These are phyloP conservation scores for Scolanthus callimorphus DNA, from an alignment of 92 coral and sea anemone genomes.

Conservation along the genomic window DNA sequence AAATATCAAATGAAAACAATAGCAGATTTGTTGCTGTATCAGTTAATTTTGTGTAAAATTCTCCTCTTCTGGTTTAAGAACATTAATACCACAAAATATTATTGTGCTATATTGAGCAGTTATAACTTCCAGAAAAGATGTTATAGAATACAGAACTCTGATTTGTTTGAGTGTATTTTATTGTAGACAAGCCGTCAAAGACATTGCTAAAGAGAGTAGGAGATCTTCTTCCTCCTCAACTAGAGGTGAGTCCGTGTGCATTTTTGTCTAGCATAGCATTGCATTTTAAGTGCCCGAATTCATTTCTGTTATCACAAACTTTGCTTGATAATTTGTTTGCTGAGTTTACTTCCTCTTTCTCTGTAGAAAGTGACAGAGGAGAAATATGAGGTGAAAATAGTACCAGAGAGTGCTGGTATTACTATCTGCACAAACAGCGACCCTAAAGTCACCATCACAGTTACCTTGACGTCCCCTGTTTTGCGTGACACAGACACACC, in stretches of 20 bases:
- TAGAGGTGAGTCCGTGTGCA: slow-evolving; percentile 87
- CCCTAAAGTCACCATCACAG: slow-evolving; percentile 78
- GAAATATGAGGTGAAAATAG: slow-evolving; percentile 79
- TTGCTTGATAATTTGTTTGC: no score
- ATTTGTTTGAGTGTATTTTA: background rate
- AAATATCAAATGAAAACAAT: no score
- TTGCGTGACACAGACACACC: slow-evolving; percentile 88
- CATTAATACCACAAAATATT: no score
- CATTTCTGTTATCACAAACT: no score
- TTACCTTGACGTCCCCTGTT: slow-evolving; percentile 94
- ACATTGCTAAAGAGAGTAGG: slow-evolving; percentile 69
- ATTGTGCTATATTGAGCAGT: no score
- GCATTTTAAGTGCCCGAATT: no score
- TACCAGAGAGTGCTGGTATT: slow-evolving; percentile 47
- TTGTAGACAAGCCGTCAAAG: slow-evolving; percentile 69
- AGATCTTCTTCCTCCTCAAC: slow-evolving; percentile 74
- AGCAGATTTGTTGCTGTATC: no score
- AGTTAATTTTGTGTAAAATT: no score
- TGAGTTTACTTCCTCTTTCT: no score
- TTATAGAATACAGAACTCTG: background rate
- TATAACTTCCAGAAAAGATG: no score
- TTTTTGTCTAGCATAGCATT: no score
- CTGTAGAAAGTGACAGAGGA: slow-evolving; percentile 93
- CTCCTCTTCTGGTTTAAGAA: no score
- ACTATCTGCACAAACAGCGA: slow-evolving; percentile 63